Conservation (phyloP, 2,113 vertebrate species). For the Myiozetetes cayanensis region DNA sequence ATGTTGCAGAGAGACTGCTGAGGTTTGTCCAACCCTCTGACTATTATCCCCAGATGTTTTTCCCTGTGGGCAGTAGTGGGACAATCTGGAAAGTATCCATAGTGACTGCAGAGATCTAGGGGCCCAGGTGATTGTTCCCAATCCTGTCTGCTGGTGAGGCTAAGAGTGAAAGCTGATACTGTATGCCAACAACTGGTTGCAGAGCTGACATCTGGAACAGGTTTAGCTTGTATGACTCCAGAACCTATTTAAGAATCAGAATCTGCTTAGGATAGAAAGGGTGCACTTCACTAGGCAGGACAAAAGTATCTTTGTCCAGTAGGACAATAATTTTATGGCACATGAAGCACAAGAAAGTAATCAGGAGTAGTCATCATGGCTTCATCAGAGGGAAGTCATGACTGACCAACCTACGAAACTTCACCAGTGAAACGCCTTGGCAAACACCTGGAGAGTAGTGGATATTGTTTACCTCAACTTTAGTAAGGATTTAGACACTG, state of each 20-base stretch:
- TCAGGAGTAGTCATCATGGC: background rate
- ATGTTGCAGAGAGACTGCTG: background rate
- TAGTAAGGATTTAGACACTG: background rate
- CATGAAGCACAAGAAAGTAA: background rate
- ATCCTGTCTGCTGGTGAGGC: background rate
- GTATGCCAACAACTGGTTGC: background rate
- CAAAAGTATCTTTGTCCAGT: too few relatives aligned
- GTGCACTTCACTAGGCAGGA: too few relatives aligned
- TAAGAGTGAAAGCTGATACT: background rate
- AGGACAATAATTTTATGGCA: background rate
- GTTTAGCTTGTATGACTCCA: accelerated
- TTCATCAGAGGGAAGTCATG: accelerated
- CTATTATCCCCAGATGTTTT: background rate
- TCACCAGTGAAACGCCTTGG: background rate
- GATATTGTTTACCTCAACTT: background rate
- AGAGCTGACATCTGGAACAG: background rate
- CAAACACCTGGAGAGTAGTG: too few relatives aligned
- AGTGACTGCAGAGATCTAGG: background rate
- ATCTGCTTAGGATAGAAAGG: background rate
- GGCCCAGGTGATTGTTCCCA: background rate
- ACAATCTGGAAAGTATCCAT: background rate
- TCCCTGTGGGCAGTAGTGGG: background rate
- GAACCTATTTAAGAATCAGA: background rate
- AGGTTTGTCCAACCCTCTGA: background rate
- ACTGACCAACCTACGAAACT: background rate